A percentile compares a stretch with the other conserved stretches of the same genome.
Conservation (phyloP, 1,140 invertebrate species). For the Mercenaria mercenaria region DNA sequence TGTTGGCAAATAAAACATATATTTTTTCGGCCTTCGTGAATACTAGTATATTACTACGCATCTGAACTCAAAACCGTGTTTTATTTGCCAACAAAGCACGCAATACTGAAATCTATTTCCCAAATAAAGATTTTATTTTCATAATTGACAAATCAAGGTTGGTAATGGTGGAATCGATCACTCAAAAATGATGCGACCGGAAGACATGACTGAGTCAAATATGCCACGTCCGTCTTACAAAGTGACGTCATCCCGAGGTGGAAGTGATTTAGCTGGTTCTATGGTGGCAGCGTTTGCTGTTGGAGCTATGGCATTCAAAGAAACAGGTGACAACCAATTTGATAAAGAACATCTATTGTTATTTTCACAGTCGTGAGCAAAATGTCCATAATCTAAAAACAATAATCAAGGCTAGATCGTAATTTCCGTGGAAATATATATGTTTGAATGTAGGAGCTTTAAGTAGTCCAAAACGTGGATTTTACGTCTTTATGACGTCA, state of each 20-base stretch:
- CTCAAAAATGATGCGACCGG: conserved; percentile 72
- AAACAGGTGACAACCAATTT: conserved; percentile 64
- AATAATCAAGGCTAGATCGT: background rate
- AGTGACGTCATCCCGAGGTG: conserved; percentile 89
- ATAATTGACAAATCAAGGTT: conserved; percentile 72
- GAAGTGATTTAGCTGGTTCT: conserved; percentile 89
- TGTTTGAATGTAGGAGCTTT: too few relatives aligned
- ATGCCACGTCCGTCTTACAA: conserved; percentile 89
- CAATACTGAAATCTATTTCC: background rate
- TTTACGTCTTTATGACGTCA: too few relatives aligned
- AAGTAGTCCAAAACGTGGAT: too few relatives aligned
- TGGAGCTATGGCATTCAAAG: conserved; percentile 88
- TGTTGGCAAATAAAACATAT: too few relatives aligned
- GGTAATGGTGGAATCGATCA: conserved; percentile 74
- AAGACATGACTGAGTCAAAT: conserved; percentile 89
- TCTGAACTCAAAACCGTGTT: too few relatives aligned
- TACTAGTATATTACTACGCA: too few relatives aligned
- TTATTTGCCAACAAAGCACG: too few relatives aligned
- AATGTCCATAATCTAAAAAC: background rate
- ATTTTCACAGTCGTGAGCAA: background rate
- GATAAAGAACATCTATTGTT: background rate
- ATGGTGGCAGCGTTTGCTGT: conserved; percentile 89
- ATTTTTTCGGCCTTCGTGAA: too few relatives aligned
- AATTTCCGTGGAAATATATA: too few relatives aligned
- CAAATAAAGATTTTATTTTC: too few relatives aligned